A percentile compares a stretch with the other conserved stretches of the same genome.
Conservation (phyloP, 92 coral and sea anemone genomes). For the Blastomussa wellsi region DNA sequence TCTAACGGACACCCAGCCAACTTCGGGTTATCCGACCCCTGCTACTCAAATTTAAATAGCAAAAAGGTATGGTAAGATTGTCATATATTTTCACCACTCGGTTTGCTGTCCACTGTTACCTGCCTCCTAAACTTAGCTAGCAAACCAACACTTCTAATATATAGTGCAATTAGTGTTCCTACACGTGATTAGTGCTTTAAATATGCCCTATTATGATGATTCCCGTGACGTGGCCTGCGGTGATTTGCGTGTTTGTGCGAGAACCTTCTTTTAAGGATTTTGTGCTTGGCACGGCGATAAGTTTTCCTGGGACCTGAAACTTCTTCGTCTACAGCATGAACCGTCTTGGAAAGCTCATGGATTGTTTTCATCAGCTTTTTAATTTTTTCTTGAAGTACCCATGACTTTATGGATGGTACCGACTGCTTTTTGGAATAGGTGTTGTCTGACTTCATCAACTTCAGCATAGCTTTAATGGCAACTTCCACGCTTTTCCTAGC, state of each 20-base stretch:
- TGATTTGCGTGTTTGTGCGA: neutral
- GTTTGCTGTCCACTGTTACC: neutral
- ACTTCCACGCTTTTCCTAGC: conserved; percentile 94
- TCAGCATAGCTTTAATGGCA: conserved; percentile 92
- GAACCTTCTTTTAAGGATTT: neutral
- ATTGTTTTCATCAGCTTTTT: conserved; percentile 9
- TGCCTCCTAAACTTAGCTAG: neutral
- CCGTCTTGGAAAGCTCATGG: conserved; percentile 17
- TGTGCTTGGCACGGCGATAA: conserved; percentile 2
- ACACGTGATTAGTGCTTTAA: neutral
- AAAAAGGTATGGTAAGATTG: neutral
- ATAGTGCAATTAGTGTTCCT: neutral
- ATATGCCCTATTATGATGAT: neutral
- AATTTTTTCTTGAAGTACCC: conserved; percentile 6
- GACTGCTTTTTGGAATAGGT: conserved; percentile 58
- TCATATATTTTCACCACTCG: neutral
- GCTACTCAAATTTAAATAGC: neutral
- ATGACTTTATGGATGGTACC: conserved; percentile 46
- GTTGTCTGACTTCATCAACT: conserved; percentile 56
- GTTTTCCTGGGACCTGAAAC: neutral
- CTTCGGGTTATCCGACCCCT: no score
- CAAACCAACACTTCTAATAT: neutral
- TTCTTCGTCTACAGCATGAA: neutral
- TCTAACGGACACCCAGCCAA: no score
- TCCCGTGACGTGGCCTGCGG: neutral